A percentile compares a stretch with the other conserved stretches of the same genome.
Evolutionary conservation across 2,113 vertebrate species (phyloP).

Genomic region (Strix uralensis): DNA sequence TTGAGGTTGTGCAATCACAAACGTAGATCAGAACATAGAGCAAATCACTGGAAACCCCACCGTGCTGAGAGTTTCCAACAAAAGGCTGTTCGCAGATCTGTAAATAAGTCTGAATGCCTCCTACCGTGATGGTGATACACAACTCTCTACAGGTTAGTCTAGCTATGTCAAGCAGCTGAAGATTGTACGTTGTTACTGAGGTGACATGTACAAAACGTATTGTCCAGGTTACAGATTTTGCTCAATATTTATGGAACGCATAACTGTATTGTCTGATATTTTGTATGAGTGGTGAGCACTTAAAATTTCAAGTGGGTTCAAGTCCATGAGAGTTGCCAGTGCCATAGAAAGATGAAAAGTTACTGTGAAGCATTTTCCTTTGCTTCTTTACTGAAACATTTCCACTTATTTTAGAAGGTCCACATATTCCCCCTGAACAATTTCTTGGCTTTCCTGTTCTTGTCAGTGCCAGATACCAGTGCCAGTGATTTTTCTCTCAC

Average conservation of each 20-base stretch:
- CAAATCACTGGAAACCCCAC: background rate
- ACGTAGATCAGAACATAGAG: background rate
- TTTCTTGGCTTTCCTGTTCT: background rate
- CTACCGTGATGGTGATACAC: background rate
- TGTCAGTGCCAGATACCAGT: background rate
- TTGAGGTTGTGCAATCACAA: background rate
- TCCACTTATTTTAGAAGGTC: background rate
- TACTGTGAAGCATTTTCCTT: background rate
- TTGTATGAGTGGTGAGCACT: background rate
- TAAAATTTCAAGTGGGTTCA: background rate
- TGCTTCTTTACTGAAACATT: background rate
- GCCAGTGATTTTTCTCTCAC: background rate
- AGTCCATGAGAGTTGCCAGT: background rate
- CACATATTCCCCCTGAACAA: background rate
- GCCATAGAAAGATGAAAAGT: background rate
- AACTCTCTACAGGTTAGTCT: background rate
- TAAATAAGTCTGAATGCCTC: background rate
- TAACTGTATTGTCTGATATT: background rate
- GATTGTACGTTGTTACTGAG: background rate
- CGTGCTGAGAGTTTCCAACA: background rate
- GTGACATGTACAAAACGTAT: background rate
- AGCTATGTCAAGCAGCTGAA: background rate
- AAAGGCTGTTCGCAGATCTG: background rate
- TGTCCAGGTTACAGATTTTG: background rate
- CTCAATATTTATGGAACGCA: background rate